Evolutionary conservation across 1,140 invertebrate species (phyloP), one percentile per base, ranked within the genome.

Genomic region (Papilio helenus): DNA sequence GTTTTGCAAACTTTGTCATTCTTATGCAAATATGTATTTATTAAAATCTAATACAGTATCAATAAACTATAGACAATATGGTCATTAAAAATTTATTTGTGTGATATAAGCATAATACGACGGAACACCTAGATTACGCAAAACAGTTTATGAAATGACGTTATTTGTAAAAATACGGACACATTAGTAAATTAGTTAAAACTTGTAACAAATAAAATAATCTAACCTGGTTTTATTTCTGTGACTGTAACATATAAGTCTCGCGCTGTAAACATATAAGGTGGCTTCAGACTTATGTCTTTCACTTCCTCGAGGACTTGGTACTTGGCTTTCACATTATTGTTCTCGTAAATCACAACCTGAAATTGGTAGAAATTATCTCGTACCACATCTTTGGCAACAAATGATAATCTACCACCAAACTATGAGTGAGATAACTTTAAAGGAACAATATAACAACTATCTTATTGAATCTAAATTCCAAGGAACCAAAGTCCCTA

Each of bases 271-370:
- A 93, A 94, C 84, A 94, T 84, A 77, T 83, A 92, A 12, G 92
- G 92, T 34, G 84, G 80, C 74, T 82, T 84, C 44, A 92, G 82
- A 65, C 81, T 83, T 3, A 94, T 79, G 65, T 89, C 88, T 83
- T 94, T 94, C 23, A 94, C 91, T 87, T 94, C 93, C 82, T 94
- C 92, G 72, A 94, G 80, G 18, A 94, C 87, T 76, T 93, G 89
- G 83, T 94, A 94, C 79, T 82, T 85, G 16, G 91, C 91, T 82
- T 92, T 93, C 79, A 85, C 78, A 8, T 8, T 73, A 77, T 90
- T 89, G 76, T 93, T 87, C 85, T 93, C 89, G 74, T 86, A 94
- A 44, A 93, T 83, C 23, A 85, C 80, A 18, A 94, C 88, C 93
- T 94, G 79, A 42, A 89, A 87, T 39, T 77, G 73, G 80, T 46